Conservation (phyloP, 2,797 vertebrate genomes). For the Typhlichthys subterraneus region DNA sequence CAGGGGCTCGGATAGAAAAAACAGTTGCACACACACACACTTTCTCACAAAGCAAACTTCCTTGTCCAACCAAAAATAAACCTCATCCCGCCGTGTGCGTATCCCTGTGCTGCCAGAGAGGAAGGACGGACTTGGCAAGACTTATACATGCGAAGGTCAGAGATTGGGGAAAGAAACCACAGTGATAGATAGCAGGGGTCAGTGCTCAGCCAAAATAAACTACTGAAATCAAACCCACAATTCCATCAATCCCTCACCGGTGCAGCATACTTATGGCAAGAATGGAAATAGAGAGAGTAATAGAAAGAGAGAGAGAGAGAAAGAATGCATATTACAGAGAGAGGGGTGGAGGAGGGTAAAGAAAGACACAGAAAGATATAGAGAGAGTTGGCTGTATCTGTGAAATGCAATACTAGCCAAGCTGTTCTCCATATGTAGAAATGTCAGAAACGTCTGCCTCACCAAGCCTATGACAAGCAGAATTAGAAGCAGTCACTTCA, state of each 20-base stretch:
- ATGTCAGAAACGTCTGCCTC: constrained; percentile 61
- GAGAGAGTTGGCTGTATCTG: constrained; percentile 35
- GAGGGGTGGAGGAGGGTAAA: neutral
- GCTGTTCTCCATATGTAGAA: constrained; percentile 68
- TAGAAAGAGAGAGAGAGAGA: constrained; percentile 9
- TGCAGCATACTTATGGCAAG: constrained; percentile 47
- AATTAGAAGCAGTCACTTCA: constrained; percentile 51
- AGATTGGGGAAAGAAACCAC: constrained; percentile 46
- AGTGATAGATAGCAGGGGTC: constrained; percentile 48
- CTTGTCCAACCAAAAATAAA: constrained; percentile 61
- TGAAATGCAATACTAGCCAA: constrained; percentile 67
- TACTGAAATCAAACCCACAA: constrained; percentile 51
- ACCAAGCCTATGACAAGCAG: constrained; percentile 47
- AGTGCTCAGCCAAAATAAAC: constrained; percentile 62
- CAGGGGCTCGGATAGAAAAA: constrained; percentile 34
- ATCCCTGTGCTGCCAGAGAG: constrained; percentile 44
- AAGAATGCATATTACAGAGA: constrained; percentile 8
- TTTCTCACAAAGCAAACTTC: constrained; percentile 58
- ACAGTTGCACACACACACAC: constrained; percentile 34
- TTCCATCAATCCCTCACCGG: constrained; percentile 62
- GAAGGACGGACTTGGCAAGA: constrained; percentile 41
- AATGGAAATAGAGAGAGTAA: constrained; percentile 22
- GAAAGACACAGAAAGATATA: neutral
- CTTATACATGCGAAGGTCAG: constrained; percentile 55
- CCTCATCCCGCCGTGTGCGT: constrained; percentile 25